Base-by-base conservation (phyloP, 1,140 invertebrate species). In the Camponotus pennsylvanicus region DNA sequence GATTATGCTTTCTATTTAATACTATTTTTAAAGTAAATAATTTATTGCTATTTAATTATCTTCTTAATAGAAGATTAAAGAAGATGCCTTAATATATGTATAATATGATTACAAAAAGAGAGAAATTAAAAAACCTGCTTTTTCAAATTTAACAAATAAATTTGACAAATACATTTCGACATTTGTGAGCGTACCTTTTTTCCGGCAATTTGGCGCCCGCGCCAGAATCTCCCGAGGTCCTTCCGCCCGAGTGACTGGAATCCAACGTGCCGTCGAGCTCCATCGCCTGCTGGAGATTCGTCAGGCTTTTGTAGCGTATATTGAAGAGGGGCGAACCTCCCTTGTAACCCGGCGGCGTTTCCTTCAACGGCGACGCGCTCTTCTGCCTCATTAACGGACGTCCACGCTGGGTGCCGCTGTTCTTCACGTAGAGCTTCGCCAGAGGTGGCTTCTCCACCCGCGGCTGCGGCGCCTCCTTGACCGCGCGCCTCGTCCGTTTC, bases 241-340 rank as follows among this genome's bases (percentile, higher is more conserved):
- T 96, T 13, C 98, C 98, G 42, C 98, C 98, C 18, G 98, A 98
- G 94, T 98, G 97, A 94, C 97, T 98, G 27, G 98, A 98, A 93
- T 98, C 97, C 77, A 98, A 95, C 7, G 98, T 98, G 3, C 98
- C 97, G 92, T 97, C 96, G 15, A 97, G 94, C 91, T 98, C 97
- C 96, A 97, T 97, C 5, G 97, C 97, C 91, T 97, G 96, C 80
- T 97, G 97, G 3, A 98, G 96, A 93, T 98, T 98, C 9, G 96
- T 97, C 37, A 98, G 94, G 85, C 97, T 98, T 92, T 98, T 98
- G 93, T 98, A 98, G 21, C 97, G 96, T 86, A 98, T 97, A 92
- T 97, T 97, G 94, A 98, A 98, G 13, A 98, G 95, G 1, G 97
- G 97, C 4, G 97, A 98, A 59, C 97, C 97, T 40, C 96, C 96